Conservation (phyloP, 2,888 invertebrate genomes). For the Lycia hirtaria region DNA sequence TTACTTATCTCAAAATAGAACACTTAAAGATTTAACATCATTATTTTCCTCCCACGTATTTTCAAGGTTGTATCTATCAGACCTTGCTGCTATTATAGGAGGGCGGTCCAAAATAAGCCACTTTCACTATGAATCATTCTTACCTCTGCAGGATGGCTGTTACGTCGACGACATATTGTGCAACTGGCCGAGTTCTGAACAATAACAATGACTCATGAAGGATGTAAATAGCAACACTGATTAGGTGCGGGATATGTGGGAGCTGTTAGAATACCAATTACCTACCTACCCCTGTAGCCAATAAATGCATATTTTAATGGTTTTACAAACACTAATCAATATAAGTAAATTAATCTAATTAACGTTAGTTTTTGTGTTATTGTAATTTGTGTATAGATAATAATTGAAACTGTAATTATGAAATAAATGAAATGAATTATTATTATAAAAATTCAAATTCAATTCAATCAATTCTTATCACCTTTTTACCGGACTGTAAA, state of each 20-base stretch:
- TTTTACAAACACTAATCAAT: too few relatives aligned
- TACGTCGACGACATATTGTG: conserved; percentile 66
- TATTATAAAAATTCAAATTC: too few relatives aligned
- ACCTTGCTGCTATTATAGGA: conserved; percentile 18
- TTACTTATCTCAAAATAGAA: background rate
- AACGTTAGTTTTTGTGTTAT: too few relatives aligned
- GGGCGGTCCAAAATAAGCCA: conserved; percentile 57
- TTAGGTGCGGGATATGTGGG: background rate
- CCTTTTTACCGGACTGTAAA: too few relatives aligned
- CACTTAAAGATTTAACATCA: background rate
- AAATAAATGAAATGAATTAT: too few relatives aligned
- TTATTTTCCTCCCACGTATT: background rate
- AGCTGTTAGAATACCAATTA: background rate
- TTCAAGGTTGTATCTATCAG: conserved; percentile 17
- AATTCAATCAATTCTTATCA: too few relatives aligned
- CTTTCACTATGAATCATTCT: conserved; percentile 82
- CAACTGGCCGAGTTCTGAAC: conserved; percentile 64
- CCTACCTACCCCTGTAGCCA: too few relatives aligned
- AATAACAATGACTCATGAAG: conserved; percentile 60
- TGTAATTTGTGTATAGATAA: too few relatives aligned
- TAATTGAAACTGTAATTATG: too few relatives aligned
- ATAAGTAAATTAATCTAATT: too few relatives aligned
- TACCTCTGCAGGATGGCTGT: conserved; percentile 71
- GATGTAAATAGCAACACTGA: conserved; percentile 23
- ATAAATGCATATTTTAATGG: too few relatives aligned